Base-by-base conservation (phyloP, 2,113 vertebrate species). In the Eleginops maclovinus region DNA sequence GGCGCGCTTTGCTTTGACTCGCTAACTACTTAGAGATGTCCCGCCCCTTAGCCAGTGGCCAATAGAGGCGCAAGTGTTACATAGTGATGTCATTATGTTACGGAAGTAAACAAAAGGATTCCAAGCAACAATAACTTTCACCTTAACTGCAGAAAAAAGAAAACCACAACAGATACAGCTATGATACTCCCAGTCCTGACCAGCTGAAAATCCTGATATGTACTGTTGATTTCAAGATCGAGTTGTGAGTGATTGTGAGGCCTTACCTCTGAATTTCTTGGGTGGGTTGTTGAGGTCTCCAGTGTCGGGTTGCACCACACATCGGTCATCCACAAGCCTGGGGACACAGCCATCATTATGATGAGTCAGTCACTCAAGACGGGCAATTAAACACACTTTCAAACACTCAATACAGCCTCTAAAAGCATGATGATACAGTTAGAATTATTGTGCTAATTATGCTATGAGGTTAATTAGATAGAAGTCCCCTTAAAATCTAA, bases 241-340 rank as follows among this genome's bases (percentile, higher is more conserved):
- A 19, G 11, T 50, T 50, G 5, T 0, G 0, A 46, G n/a, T 26
- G 21, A 64, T 49, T 71, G 47, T 51, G 21, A 81, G 10, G 26
- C 36, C 93, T 96, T 93, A 99, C 98, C 98, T 96, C 98, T 81
- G 92, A 99, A 99, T 90, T 99, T 99, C 94, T 99, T 99, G 71
- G 98, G 98, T 24, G 98, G 98, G 81, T 98, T 99, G 94, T 97
- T 98, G 78, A 99, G 97, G 91, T 99, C 98, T 0, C 98, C 98
- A 0, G 97, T 93, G 89, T 99, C 98, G 44, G 98, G 98, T 88
- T 99, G 98, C 0, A 99, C 98, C 64, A 99, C 98, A 88, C 98
- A 99, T 12, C 98, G 96, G 73, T 99, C 98, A 82, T 99, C 98
- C 79, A 99, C 98, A 80, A 99, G 95, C 85, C 98, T 99, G 93